A percentile compares a stretch with the other conserved stretches of the same genome.
Conservation (phyloP, 2,113 vertebrate species). For the Plecturocebus donacophilus region DNA sequence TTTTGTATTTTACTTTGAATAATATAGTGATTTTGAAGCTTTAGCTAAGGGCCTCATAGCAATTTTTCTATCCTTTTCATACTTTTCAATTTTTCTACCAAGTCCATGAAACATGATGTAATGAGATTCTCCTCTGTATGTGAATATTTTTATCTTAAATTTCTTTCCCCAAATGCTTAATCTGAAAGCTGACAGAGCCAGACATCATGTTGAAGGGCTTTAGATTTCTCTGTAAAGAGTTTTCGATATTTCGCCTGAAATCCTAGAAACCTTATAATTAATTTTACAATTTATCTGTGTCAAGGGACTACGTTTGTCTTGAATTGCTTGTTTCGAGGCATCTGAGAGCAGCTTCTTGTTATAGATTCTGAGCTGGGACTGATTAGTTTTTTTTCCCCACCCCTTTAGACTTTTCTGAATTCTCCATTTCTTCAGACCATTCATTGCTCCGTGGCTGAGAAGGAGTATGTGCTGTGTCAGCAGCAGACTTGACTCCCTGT, state of each 20-base stretch:
- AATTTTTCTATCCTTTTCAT: conserved; percentile 53
- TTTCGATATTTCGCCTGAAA: conserved; percentile 59
- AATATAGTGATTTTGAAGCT: conserved; percentile 41
- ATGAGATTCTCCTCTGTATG: conserved; percentile 52
- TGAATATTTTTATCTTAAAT: conserved; percentile 60
- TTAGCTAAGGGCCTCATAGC: conserved; percentile 14
- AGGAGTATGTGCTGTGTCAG: not conserved
- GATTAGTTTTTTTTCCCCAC: not conserved
- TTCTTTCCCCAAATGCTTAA: conserved; percentile 34
- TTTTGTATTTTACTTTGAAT: conserved; percentile 29
- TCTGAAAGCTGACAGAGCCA: conserved; percentile 58
- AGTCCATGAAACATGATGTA: conserved; percentile 36
- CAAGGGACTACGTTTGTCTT: conserved; percentile 14
- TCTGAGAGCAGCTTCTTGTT: not conserved
- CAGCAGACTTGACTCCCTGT: not conserved
- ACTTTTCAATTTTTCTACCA: not conserved
- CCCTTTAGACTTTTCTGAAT: not conserved
- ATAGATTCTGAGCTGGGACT: not conserved
- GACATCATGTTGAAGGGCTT: conserved; percentile 53
- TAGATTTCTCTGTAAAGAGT: conserved; percentile 45
- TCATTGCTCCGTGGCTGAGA: not conserved
- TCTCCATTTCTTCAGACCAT: not conserved
- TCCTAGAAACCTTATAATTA: conserved; percentile 58
- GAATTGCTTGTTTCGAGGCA: not conserved
- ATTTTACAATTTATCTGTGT: conserved; percentile 46